phyloP scores from a whole-genome alignment of 2,797 vertebrate genomes.

The Sylvia borin region DNA sequence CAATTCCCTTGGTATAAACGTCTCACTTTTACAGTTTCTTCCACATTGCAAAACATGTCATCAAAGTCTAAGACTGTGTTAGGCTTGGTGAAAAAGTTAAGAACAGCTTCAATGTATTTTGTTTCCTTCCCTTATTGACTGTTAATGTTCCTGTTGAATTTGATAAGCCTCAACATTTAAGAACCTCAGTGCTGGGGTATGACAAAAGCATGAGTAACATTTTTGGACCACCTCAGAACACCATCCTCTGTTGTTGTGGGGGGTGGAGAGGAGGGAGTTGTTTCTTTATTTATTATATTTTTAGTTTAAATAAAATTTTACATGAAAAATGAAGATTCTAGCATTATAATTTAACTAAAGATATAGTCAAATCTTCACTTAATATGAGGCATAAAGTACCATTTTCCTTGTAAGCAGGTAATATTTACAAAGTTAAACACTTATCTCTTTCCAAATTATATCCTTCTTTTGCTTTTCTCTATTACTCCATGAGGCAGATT shows the following conservation, averaged over 20 bases:
- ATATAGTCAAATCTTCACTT: neutral
- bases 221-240: neutral
- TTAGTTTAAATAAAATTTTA: neutral
- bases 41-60: neutral
- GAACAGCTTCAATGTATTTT: neutral
- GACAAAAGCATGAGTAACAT: neutral
- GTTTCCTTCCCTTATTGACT: neutral
- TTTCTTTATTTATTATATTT: neutral
- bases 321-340: neutral
- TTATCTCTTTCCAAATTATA: neutral
- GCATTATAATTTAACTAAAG: neutral
- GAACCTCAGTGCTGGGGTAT: neutral
- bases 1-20: neutral
- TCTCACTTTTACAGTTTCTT: neutral
- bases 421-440: neutral
- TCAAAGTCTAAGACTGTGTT: neutral
- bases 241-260: too few species aligned
- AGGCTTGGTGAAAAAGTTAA: neutral
- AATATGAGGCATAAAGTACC: neutral
- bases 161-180: neutral
- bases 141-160: neutral
- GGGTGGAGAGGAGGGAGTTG: too few species aligned
- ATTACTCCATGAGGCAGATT: neutral
- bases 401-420: neutral
- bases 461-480: neutral